Evolutionary conservation across 2,113 vertebrate genomes (phyloP).

Genomic region (Sphyrna mokarran): DNA sequence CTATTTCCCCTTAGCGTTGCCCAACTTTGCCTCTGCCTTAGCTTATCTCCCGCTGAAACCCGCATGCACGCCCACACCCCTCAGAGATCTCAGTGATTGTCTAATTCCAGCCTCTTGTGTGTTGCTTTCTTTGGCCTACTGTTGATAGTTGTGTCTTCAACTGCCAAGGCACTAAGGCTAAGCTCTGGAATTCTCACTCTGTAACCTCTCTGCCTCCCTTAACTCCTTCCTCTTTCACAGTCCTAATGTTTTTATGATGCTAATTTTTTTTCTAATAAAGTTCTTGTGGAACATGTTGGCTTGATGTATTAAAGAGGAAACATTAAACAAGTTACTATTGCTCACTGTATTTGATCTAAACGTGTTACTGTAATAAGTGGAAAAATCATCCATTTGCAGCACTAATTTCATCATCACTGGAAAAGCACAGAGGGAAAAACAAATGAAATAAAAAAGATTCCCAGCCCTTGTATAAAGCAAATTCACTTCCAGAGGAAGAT

Average conservation of each 20-base stretch:
- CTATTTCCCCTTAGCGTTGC: too few relatives aligned
- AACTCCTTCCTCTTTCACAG: background rate
- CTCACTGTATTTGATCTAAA: background rate
- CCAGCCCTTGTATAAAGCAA: background rate
- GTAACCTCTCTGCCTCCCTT: background rate
- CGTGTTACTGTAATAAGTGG: background rate
- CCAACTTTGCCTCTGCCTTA: background rate
- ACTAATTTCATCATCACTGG: background rate
- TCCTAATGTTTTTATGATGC: background rate
- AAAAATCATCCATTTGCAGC: background rate
- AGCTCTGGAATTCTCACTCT: background rate
- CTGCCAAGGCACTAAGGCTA: background rate
- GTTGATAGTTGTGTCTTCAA: background rate
- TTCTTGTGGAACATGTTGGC: too few relatives aligned
- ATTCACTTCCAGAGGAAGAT: background rate
- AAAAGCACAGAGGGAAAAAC: background rate
- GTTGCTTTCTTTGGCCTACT: background rate
- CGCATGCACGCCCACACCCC: background rate
- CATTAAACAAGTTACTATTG: background rate
- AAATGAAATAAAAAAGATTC: background rate
- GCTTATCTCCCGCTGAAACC: background rate
- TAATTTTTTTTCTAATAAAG: background rate
- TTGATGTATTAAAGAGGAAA: background rate
- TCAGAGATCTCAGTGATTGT: background rate
- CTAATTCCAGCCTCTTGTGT: background rate